These are phyloP conservation scores for Rhizoglyphus robini DNA, from an alignment of 1,140 invertebrate species.

Conservation along the genomic window DNA sequence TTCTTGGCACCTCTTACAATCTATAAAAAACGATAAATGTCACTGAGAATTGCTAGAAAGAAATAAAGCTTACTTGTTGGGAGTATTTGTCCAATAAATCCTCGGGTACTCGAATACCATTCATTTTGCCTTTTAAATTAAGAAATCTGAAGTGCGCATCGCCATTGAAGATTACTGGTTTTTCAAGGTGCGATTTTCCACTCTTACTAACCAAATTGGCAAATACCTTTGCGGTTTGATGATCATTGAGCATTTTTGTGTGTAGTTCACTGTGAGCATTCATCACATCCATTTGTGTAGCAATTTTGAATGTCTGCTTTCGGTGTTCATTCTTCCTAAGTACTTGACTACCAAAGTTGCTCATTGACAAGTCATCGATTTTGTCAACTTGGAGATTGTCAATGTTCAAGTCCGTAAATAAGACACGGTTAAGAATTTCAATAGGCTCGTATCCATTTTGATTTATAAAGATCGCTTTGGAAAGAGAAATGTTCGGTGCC, in stretches of 20 bases:
- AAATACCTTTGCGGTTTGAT: background rate
- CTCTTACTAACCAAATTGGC: background rate
- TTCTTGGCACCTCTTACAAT: background rate
- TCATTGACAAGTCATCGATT: background rate
- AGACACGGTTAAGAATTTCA: background rate
- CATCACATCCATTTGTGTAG: background rate
- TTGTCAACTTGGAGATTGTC: background rate
- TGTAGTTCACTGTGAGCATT: background rate
- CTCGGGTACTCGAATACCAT: conserved; percentile 4
- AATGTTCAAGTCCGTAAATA: background rate
- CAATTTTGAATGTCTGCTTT: background rate
- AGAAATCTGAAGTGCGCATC: background rate
- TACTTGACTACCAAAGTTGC: background rate
- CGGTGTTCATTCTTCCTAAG: background rate
- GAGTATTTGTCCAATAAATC: conserved; percentile 2
- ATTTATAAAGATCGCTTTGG: background rate
- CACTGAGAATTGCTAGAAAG: background rate
- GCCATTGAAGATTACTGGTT: background rate
- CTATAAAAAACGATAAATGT: background rate
- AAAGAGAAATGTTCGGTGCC: background rate
- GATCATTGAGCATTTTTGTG: background rate
- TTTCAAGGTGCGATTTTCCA: background rate
- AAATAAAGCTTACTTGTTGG: conserved; percentile 1
- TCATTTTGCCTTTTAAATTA: background rate
- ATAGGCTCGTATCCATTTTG: background rate